These are phyloP conservation scores for Anseranas semipalmata DNA, from an alignment of 2,113 vertebrate species.

Conservation along the genomic window DNA sequence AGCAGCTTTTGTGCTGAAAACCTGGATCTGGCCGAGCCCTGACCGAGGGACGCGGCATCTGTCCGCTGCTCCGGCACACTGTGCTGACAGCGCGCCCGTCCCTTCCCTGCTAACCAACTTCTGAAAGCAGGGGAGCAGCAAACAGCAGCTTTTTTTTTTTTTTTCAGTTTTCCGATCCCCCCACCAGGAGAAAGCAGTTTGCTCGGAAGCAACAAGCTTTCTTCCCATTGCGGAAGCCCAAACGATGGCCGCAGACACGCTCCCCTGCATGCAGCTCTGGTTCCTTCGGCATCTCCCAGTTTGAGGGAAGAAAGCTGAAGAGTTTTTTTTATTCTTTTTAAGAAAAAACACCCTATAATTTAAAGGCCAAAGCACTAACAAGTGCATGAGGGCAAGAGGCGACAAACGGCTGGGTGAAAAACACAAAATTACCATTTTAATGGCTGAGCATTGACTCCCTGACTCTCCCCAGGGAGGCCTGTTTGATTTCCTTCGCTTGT, in stretches of 20 bases:
- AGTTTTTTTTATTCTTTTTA: background rate
- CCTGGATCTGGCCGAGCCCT: background rate
- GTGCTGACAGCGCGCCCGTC: background rate
- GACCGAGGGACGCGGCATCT: background rate
- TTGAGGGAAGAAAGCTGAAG: background rate
- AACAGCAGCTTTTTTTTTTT: too few species aligned
- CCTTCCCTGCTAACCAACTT: background rate
- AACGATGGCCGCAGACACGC: background rate
- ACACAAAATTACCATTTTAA: constrained; percentile 46
- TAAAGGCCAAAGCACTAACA: constrained; percentile 43
- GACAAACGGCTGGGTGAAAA: constrained; percentile 30
- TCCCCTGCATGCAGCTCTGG: background rate
- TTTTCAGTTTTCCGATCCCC: background rate
- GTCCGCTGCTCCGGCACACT: background rate
- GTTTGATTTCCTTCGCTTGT: constrained; percentile 50
- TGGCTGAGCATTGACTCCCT: constrained; percentile 25
- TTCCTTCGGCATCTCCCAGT: background rate
- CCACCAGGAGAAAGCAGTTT: background rate
- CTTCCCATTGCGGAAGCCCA: background rate
- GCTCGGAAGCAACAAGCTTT: background rate
- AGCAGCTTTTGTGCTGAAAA: background rate
- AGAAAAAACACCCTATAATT: background rate
- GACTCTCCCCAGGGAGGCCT: background rate
- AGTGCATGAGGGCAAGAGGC: constrained; percentile 29
- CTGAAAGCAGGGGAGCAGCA: background rate